These are phyloP conservation scores for Pluvianellus socialis DNA, from an alignment of 2,113 vertebrate genomes.

Conservation along the genomic window DNA sequence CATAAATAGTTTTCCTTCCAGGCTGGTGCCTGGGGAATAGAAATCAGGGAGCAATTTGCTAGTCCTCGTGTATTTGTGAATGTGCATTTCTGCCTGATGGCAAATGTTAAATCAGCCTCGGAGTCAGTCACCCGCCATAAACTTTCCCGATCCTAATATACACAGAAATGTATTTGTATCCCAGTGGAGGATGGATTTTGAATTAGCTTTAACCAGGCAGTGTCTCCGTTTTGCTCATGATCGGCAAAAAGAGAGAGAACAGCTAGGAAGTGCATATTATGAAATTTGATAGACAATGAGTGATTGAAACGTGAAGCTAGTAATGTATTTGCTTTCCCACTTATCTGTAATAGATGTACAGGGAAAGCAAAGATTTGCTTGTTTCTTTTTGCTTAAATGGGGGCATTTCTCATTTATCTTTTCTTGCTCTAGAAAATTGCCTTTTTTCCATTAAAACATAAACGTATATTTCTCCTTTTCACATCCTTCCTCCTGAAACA, in stretches of 20 bases:
- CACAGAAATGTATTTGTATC: neutral
- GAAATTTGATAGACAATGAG: slow-evolving; percentile 53
- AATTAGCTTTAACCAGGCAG: slow-evolving; percentile 67
- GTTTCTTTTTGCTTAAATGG: slow-evolving; percentile 16
- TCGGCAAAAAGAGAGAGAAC: neutral
- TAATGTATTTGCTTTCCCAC: slow-evolving; percentile 68
- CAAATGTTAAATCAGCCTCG: slow-evolving; percentile 68
- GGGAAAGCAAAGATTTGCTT: slow-evolving; percentile 65
- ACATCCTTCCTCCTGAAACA: neutral
- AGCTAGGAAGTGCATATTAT: neutral
- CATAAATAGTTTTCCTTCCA: slow-evolving; percentile 67
- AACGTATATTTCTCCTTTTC: neutral
- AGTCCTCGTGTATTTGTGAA: slow-evolving; percentile 66
- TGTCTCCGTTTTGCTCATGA: slow-evolving; percentile 12
- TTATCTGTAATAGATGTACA: slow-evolving; percentile 47
- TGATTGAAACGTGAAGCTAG: slow-evolving; percentile 69
- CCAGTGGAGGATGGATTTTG: slow-evolving; percentile 42
- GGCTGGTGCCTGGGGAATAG: slow-evolving; percentile 58
- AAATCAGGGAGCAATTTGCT: slow-evolving; percentile 72
- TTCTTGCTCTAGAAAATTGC: slow-evolving; percentile 55
- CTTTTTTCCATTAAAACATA: slow-evolving; percentile 21
- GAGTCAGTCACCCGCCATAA: slow-evolving; percentile 66
- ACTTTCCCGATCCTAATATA: slow-evolving; percentile 5
- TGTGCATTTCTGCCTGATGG: slow-evolving; percentile 73
- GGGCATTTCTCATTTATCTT: slow-evolving; percentile 45